These are phyloP conservation scores for Morinoia aosen DNA, from an alignment of 2,888 invertebrate species.

Conservation along the genomic window DNA sequence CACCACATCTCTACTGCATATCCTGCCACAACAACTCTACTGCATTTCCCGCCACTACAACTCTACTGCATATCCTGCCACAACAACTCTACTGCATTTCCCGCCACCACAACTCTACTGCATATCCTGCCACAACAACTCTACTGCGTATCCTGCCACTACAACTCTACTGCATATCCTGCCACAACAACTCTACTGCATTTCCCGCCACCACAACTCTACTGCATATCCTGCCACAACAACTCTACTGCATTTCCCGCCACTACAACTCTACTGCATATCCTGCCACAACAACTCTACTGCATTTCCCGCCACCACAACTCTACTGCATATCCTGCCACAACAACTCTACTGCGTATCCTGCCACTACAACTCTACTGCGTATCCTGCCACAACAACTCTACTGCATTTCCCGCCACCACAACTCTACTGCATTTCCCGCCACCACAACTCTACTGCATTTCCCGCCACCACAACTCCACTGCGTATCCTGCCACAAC, in stretches of 20 bases:
- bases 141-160: too few relatives aligned
- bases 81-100: too few relatives aligned
- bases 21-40: too few relatives aligned
- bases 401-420: background rate
- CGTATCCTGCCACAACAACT: background rate
- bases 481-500: background rate
- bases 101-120: too few relatives aligned
- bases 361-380: background rate
- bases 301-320: slow-evolving; percentile 45
- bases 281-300: background rate
- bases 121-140: too few relatives aligned
- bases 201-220: too few relatives aligned
- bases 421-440: background rate
- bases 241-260: background rate
- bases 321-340: background rate
- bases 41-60: too few relatives aligned
- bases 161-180: too few relatives aligned
- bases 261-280: background rate
- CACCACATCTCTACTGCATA: background rate
- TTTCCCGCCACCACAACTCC: slow-evolving; percentile 37
- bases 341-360: background rate
- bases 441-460: background rate
- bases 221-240: background rate
- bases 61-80: too few relatives aligned
- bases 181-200: too few relatives aligned